Conservation (phyloP, 2,113 vertebrate species). For the Gobius niger region DNA sequence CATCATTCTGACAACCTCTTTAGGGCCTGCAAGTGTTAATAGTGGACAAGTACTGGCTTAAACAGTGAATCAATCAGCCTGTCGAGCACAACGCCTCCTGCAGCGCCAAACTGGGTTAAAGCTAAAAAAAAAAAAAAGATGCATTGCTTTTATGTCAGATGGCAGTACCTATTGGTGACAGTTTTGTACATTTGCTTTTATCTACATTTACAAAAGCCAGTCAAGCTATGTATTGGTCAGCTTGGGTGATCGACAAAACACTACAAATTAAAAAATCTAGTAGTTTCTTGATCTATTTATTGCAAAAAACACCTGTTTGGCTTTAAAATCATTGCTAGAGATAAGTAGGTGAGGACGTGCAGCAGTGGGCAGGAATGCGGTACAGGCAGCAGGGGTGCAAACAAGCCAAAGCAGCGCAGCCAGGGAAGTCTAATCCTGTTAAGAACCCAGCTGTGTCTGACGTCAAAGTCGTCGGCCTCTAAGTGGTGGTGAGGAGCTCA, state of each 20-base stretch:
- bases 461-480: conserved; percentile 69
- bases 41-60: conserved; percentile 52
- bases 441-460: conserved; percentile 74
- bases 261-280: too few relatives aligned
- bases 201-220: too few relatives aligned
- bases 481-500: conserved; percentile 65
- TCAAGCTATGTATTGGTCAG: too few relatives aligned
- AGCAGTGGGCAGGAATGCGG: conserved; percentile 55
- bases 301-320: conserved; percentile 10
- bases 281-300: not conserved
- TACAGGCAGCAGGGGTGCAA: conserved; percentile 44
- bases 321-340: conserved; percentile 23
- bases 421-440: conserved; percentile 71
- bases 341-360: conserved; percentile 35
- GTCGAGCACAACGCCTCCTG: conserved; percentile 27
- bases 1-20: conserved; percentile 19
- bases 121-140: conserved; percentile 25
- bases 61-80: conserved; percentile 47
- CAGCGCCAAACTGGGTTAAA: conserved; percentile 39
- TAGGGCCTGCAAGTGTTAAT: conserved; percentile 50
- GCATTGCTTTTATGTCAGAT: conserved; percentile 41
- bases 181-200: too few relatives aligned
- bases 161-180: conserved; percentile 22
- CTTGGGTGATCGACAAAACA: too few relatives aligned
- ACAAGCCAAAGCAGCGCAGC: conserved; percentile 48